Evolutionary conservation across 2,797 vertebrate species (phyloP).

Genomic region (Falco berigora): DNA sequence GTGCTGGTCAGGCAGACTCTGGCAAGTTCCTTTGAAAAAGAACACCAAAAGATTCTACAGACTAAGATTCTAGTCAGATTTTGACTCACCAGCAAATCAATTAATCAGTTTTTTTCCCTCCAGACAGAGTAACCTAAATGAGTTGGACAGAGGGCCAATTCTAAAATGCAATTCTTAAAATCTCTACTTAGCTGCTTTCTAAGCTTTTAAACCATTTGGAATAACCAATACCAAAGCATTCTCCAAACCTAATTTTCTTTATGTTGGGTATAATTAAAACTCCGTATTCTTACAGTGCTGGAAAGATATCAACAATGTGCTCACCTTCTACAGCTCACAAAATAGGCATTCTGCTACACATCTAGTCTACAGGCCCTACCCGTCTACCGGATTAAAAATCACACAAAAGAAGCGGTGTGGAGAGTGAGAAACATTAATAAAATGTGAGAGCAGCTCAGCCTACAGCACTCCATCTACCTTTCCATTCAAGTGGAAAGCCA

Average conservation of each 20-base stretch:
- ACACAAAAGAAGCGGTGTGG: not conserved
- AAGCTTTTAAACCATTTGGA: not conserved
- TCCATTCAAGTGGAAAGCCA: not conserved
- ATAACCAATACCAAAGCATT: not conserved
- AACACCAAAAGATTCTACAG: not conserved
- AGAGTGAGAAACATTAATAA: not conserved
- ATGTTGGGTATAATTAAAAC: not conserved
- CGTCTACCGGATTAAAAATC: not conserved
- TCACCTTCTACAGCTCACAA: not conserved
- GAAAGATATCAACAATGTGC: not conserved
- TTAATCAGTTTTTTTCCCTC: not conserved
- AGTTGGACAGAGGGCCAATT: not conserved
- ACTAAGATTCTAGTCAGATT: not conserved
- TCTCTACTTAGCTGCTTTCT: not conserved
- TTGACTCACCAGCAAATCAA: not conserved
- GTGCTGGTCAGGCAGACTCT: not conserved
- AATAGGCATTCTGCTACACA: not conserved
- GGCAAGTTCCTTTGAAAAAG: not conserved
- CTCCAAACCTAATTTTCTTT: not conserved
- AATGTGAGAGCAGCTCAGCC: not conserved
- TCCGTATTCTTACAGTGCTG: not conserved
- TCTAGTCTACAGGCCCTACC: too few relatives aligned
- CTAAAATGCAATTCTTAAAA: not conserved
- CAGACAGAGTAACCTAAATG: not conserved
- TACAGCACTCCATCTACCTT: not conserved